A percentile compares a stretch with the other conserved stretches of the same genome.
These are phyloP conservation scores for Agrochola lychnidis DNA, from an alignment of 2,888 invertebrate species.

Conservation along the genomic window DNA sequence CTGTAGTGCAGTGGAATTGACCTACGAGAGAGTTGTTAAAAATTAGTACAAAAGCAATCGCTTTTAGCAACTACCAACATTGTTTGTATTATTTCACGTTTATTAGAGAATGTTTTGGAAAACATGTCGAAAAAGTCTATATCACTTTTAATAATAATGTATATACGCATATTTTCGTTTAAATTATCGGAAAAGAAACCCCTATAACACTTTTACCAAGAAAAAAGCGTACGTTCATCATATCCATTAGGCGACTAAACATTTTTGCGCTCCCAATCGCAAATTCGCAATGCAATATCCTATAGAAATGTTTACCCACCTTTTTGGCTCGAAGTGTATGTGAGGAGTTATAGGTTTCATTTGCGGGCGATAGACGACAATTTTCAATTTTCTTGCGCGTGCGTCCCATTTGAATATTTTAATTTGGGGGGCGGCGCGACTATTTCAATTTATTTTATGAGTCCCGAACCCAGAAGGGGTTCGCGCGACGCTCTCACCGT, in stretches of 20 bases:
- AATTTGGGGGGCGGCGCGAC: constrained; percentile 91
- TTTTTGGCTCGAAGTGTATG: constrained; percentile 81
- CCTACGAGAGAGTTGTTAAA: constrained; percentile 18
- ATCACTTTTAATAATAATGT: not conserved
- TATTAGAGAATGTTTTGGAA: not conserved
- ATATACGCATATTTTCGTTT: not conserved
- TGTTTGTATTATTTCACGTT: not conserved
- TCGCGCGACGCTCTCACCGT: constrained; percentile 86
- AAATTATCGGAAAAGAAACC: not conserved
- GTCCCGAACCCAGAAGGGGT: constrained; percentile 88
- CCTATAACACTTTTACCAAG: not conserved
- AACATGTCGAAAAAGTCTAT: not conserved
- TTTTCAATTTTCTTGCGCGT: constrained; percentile 91
- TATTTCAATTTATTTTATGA: constrained; percentile 91
- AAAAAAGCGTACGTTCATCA: constrained; percentile 43
- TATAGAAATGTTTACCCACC: constrained; percentile 67
- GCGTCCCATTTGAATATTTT: constrained; percentile 91
- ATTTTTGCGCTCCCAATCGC: constrained; percentile 50
- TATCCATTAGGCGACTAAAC: constrained; percentile 57
- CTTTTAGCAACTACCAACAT: not conserved
- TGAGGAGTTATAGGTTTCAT: constrained; percentile 90
- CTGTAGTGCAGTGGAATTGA: constrained; percentile 75
- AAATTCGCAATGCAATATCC: constrained; percentile 64
- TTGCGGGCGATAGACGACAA: constrained; percentile 91
- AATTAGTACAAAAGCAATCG: constrained; percentile 21